These are phyloP conservation scores for Phoxinus phoxinus DNA, from an alignment of 2,113 vertebrate genomes.

Conservation along the genomic window DNA sequence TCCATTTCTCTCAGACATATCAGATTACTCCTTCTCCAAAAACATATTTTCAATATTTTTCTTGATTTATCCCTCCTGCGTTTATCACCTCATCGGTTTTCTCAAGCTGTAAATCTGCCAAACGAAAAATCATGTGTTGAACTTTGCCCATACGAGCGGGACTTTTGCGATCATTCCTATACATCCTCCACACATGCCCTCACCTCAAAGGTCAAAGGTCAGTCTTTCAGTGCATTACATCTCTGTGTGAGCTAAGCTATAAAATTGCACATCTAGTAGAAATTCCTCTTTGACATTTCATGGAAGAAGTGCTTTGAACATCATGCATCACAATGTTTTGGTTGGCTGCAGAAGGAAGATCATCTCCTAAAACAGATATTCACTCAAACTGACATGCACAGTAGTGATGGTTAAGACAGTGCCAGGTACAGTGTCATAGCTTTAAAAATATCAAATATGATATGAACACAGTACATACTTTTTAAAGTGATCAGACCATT, in stretches of 20 bases:
- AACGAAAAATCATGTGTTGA: background rate
- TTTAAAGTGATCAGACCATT: background rate
- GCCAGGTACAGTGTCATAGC: background rate
- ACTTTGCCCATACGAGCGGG: background rate
- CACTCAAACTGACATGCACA: background rate
- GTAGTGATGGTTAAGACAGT: background rate
- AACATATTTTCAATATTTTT: background rate
- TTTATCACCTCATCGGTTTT: background rate
- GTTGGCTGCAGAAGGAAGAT: constrained; percentile 6
- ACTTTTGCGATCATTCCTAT: constrained; percentile 5
- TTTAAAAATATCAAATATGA: background rate
- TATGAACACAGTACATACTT: background rate
- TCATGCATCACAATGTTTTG: background rate
- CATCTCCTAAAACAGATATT: background rate
- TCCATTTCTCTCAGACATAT: background rate
- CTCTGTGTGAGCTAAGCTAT: constrained; percentile 10
- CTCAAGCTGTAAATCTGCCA: constrained; percentile 23
- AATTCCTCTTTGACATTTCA: constrained; percentile 44
- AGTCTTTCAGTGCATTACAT: background rate
- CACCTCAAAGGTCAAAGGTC: constrained; percentile 32
- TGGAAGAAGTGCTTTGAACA: constrained; percentile 31
- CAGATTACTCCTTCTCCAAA: background rate
- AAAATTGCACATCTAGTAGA: background rate
- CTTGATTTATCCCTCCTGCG: background rate
- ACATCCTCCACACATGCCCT: constrained; percentile 4